Evolutionary conservation across 2,888 invertebrate genomes (phyloP), one percentile per base, ranked within the genome.

Genomic region (Dryococelus australis): DNA sequence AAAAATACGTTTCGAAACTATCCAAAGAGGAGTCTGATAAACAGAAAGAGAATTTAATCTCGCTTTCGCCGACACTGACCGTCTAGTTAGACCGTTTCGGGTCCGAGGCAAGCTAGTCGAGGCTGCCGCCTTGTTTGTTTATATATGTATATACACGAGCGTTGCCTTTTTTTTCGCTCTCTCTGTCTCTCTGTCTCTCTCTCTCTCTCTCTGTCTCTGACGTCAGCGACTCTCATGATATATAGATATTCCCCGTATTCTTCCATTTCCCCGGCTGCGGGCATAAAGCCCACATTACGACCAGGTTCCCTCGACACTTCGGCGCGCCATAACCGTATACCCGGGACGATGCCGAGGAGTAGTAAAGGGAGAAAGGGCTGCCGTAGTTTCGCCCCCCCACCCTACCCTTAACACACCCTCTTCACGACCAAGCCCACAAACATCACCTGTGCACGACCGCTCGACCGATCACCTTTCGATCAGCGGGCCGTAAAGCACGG

Each of bases 181-280:
- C n/a, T n/a, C n/a, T n/a, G n/a, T n/a, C n/a, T n/a, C n/a, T n/a
- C n/a, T n/a, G n/a, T n/a, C n/a, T n/a, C n/a, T n/a, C n/a, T 35
- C 35, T 35, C 35, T 35, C 35, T 35, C 35, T 35, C 35, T 35
- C 35, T 35, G 2, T 9, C n/a, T 24, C n/a, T 65, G 24, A 65
- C n/a, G 65, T 65, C 65, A 65, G 65, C 65, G 65, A 24, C 65
- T 65, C 65, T 65, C 65, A n/a, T 65, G 65, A 65, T 65, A 65
- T 65, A 65, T 65, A 65, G 65, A 65, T 65, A 65, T 65, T n/a
- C 65, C 51, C 65, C 65, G 65, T 65, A 65, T 65, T 12, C 65
- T 65, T n/a, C 65, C 65, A 65, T 65, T 65, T 65, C 65, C 65
- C n/a, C 65, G 65, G 65, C 65, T n/a, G 65, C 65, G 65, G 65